These are phyloP conservation scores for Leptinotarsa haldemani DNA, from an alignment of 2,888 invertebrate species.

Conservation along the genomic window DNA sequence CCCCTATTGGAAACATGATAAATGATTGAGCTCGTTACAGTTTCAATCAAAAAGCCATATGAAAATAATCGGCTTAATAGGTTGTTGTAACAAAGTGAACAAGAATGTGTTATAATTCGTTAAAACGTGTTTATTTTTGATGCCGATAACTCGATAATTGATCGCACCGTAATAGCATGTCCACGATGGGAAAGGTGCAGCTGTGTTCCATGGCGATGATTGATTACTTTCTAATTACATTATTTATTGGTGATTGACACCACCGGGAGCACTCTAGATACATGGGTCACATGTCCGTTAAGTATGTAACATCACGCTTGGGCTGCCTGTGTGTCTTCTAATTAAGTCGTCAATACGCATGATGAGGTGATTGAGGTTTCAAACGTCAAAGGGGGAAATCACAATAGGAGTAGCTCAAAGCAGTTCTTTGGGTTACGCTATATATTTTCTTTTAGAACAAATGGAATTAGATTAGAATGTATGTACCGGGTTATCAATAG, in stretches of 20 bases:
- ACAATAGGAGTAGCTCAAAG: background rate
- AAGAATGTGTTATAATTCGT: conserved; percentile 22
- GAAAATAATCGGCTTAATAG: conserved; percentile 23
- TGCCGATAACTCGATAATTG: conserved; percentile 56
- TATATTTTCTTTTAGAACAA: no score
- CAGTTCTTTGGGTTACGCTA: no score
- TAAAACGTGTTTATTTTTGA: conserved; percentile 49
- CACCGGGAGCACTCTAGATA: conserved; percentile 40
- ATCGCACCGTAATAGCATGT: conserved; percentile 57
- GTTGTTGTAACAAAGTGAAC: conserved; percentile 23
- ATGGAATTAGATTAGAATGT: no score
- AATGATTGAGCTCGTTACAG: background rate
- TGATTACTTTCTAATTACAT: conserved; percentile 65
- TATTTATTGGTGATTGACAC: conserved; percentile 64
- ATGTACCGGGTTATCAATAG: no score
- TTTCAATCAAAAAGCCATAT: conserved; percentile 22
- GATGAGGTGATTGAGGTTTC: conserved; percentile 34
- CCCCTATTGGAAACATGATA: background rate
- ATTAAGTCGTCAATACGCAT: conserved; percentile 40
- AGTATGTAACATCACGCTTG: conserved; percentile 41
- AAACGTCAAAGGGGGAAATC: background rate
- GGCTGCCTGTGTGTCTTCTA: conserved; percentile 39
- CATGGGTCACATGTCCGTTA: conserved; percentile 47
- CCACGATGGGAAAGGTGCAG: conserved; percentile 59
- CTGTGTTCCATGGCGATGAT: conserved; percentile 61